These are phyloP conservation scores for Coracias cyanogaster DNA, from an alignment of 2,797 vertebrate genomes.

Conservation along the genomic window DNA sequence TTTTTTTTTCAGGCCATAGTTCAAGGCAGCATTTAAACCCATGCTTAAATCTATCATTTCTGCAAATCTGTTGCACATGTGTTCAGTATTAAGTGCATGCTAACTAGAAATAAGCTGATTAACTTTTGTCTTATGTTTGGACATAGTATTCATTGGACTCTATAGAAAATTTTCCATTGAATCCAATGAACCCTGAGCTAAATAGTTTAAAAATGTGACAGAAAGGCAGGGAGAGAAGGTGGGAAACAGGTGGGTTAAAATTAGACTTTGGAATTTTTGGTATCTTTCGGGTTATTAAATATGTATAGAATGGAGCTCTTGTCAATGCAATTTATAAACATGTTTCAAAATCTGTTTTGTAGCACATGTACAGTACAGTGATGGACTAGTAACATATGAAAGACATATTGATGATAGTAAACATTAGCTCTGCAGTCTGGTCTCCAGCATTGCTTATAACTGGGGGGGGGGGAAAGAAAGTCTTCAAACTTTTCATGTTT, in stretches of 20 bases:
- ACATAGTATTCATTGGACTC: not conserved
- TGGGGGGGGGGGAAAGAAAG: not conserved
- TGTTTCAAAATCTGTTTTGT: constrained; percentile 36
- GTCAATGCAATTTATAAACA: constrained; percentile 52
- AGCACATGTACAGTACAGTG: constrained; percentile 4
- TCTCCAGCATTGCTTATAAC: not conserved
- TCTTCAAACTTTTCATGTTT: constrained; percentile 23
- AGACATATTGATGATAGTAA: constrained; percentile 29
- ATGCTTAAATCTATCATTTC: constrained; percentile 7
- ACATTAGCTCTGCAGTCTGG: constrained; percentile 29
- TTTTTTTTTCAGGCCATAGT: not conserved
- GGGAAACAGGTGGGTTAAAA: constrained; percentile 48
- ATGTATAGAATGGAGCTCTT: constrained; percentile 7
- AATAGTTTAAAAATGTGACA: not conserved
- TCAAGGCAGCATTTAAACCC: not conserved
- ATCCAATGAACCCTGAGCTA: not conserved
- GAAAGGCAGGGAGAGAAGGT: not conserved
- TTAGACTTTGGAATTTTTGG: not conserved
- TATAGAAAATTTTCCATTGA: not conserved
- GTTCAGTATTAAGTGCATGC: constrained; percentile 38
- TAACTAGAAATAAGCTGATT: constrained; percentile 50
- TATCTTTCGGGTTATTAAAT: constrained; percentile 39
- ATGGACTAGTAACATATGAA: constrained; percentile 60
- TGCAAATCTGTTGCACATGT: constrained; percentile 15
- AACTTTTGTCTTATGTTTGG: constrained; percentile 8